These are phyloP conservation scores for Gobionotothen gibberifrons DNA, from an alignment of 2,797 vertebrate genomes.

Conservation along the genomic window DNA sequence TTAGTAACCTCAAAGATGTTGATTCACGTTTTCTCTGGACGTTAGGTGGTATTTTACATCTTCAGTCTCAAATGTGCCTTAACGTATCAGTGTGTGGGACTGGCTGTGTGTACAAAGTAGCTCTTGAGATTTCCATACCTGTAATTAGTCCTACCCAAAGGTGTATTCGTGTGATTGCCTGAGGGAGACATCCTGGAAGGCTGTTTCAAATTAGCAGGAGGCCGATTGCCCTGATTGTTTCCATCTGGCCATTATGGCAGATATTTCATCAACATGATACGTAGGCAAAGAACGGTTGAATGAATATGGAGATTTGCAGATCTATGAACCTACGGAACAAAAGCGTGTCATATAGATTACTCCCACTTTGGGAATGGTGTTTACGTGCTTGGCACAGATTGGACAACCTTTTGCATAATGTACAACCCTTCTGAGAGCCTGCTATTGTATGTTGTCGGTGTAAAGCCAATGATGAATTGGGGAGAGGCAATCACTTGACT, in stretches of 20 bases:
- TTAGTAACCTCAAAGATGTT: conserved; percentile 27
- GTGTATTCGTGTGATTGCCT: conserved; percentile 79
- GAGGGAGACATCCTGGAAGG: conserved; percentile 78
- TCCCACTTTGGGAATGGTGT: background rate
- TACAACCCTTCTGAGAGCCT: conserved; percentile 51
- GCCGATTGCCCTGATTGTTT: conserved; percentile 82
- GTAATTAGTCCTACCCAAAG: conserved; percentile 84
- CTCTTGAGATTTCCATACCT: conserved; percentile 75
- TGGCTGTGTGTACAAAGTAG: conserved; percentile 43
- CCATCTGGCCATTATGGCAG: conserved; percentile 83
- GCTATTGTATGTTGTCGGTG: conserved; percentile 36
- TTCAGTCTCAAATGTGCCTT: conserved; percentile 48
- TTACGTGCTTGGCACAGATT: conserved; percentile 25
- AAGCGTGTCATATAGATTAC: conserved; percentile 30
- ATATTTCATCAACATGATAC: conserved; percentile 49
- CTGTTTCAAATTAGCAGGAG: conserved; percentile 82
- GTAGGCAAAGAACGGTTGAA: conserved; percentile 44
- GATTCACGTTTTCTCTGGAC: conserved; percentile 43
- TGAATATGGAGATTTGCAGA: conserved; percentile 45
- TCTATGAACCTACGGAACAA: conserved; percentile 28
- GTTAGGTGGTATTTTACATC: conserved; percentile 57
- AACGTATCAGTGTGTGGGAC: conserved; percentile 46
- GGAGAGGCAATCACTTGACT: conserved; percentile 79
- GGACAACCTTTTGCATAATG: conserved; percentile 59
- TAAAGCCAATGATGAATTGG: conserved; percentile 72